These are phyloP conservation scores for Apis dorsata DNA, from an alignment of 1,140 invertebrate species.

Conservation along the genomic window DNA sequence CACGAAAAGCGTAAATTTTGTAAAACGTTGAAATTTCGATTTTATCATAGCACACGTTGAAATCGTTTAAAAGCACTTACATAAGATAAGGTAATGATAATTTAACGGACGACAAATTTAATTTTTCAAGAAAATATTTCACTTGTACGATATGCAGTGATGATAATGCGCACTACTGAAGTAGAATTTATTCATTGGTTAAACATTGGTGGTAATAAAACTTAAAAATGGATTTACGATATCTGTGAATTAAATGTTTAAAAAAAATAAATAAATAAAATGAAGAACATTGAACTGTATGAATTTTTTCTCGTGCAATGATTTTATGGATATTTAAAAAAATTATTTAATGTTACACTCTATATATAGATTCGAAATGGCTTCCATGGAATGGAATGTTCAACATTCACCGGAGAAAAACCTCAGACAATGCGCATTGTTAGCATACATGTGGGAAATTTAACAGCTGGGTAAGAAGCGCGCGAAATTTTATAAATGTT, in stretches of 20 bases:
- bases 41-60: neutral
- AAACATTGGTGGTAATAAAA: neutral
- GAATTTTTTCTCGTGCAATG: neutral
- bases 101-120: too few species aligned
- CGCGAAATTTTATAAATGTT: slow-evolving; percentile 48
- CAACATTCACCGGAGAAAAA: slow-evolving; percentile 43
- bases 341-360: neutral
- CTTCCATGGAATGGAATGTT: slow-evolving; percentile 29
- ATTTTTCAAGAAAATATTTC: neutral
- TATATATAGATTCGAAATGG: neutral
- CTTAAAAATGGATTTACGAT: neutral
- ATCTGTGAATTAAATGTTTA: neutral
- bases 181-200: neutral
- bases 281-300: neutral
- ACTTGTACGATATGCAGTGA: neutral
- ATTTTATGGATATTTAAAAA: slow-evolving; percentile 1
- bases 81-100: neutral
- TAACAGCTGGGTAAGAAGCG: slow-evolving; percentile 44
- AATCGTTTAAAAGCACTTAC: neutral
- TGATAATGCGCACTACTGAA: neutral
- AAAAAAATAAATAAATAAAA: neutral
- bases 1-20: slow-evolving; percentile 28
- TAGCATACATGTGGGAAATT: slow-evolving; percentile 51
- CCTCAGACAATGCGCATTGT: slow-evolving; percentile 14
- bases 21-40: slow-evolving; percentile 38